Percentiles rank a stretch among this genome's conserved stretches.
Evolutionary conservation across 1,140 invertebrate species (phyloP).

Genomic region (Dryas iulia): DNA sequence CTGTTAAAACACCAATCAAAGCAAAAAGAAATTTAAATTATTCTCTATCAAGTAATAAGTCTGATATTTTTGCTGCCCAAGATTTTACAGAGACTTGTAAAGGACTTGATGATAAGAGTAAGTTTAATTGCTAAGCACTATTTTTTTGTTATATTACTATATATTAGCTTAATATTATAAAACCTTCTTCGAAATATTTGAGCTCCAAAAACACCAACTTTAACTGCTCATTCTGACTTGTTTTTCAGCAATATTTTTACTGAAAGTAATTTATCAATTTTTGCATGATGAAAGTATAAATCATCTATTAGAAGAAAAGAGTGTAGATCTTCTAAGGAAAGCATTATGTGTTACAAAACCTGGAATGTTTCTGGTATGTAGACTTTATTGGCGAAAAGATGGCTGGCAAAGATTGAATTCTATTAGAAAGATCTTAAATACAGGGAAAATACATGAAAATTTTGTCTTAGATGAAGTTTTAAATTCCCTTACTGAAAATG

Average conservation of each 20-base stretch:
- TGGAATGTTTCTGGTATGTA: slow-evolving; percentile 50
- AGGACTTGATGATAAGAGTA: slow-evolving; percentile 62
- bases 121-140: too few species aligned
- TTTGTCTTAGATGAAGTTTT: slow-evolving; percentile 34
- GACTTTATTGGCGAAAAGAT: slow-evolving; percentile 56
- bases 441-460: slow-evolving; percentile 32
- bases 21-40: slow-evolving; percentile 37
- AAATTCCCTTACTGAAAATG: slow-evolving; percentile 32
- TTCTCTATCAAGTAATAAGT: slow-evolving; percentile 15
- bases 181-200: too few species aligned
- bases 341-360: slow-evolving; percentile 38
- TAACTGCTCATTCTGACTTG: neutral
- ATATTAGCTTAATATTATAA: too few species aligned
- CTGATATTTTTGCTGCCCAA: slow-evolving; percentile 17
- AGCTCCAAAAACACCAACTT: too few species aligned
- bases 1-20: slow-evolving; percentile 37
- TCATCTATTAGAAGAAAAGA: slow-evolving; percentile 37
- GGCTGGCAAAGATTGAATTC: slow-evolving; percentile 48
- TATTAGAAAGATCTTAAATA: slow-evolving; percentile 33
- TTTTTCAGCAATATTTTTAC: slow-evolving; percentile 18
- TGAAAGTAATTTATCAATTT: slow-evolving; percentile 51
- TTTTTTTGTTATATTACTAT: too few species aligned
- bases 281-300: slow-evolving; percentile 39
- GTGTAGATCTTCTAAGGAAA: slow-evolving; percentile 39
- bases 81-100: slow-evolving; percentile 28